phyloP scores from a whole-genome alignment of 2,888 invertebrate species.

The Myopa tessellatipennis region DNA sequence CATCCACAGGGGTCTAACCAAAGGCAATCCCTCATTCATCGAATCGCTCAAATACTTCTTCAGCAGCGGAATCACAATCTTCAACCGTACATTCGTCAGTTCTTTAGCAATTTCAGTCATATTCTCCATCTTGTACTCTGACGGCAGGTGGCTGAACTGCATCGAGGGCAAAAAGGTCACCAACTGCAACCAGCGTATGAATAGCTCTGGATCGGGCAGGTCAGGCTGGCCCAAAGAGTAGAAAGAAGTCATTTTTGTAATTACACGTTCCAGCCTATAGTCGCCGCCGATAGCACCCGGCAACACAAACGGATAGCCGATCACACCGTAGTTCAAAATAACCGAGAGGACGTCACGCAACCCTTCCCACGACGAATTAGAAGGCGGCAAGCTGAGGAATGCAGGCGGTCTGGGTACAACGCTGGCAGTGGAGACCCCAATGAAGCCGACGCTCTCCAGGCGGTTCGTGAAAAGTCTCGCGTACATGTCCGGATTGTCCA shows the following conservation, averaged over 20 bases:
- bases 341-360: slow-evolving; percentile 86
- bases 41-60: slow-evolving; percentile 83
- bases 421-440: slow-evolving; percentile 87
- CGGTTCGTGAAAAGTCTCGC: slow-evolving; percentile 75
- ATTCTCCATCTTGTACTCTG: slow-evolving; percentile 84
- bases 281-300: slow-evolving; percentile 96
- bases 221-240: slow-evolving; percentile 71
- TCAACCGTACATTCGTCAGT: slow-evolving; percentile 79
- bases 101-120: slow-evolving; percentile 82
- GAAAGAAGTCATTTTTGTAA: slow-evolving; percentile 69
- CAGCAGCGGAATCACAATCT: slow-evolving; percentile 80
- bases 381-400: slow-evolving; percentile 86
- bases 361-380: slow-evolving; percentile 90
- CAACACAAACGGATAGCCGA: slow-evolving; percentile 93
- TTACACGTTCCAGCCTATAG: slow-evolving; percentile 72
- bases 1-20: slow-evolving; percentile 92
- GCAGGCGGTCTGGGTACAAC: slow-evolving; percentile 85
- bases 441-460: slow-evolving; percentile 71
- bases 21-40: slow-evolving; percentile 82
- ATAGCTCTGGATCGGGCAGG: slow-evolving; percentile 83
- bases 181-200: slow-evolving; percentile 90
- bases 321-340: slow-evolving; percentile 86
- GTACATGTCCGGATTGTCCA: slow-evolving; percentile 86
- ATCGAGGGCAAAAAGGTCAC: slow-evolving; percentile 92
- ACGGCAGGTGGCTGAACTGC: slow-evolving; percentile 90